A percentile compares a stretch with the other conserved stretches of the same genome.
Evolutionary conservation across 2,888 invertebrate species (phyloP).

Genomic region (Drosophila meridionalis): DNA sequence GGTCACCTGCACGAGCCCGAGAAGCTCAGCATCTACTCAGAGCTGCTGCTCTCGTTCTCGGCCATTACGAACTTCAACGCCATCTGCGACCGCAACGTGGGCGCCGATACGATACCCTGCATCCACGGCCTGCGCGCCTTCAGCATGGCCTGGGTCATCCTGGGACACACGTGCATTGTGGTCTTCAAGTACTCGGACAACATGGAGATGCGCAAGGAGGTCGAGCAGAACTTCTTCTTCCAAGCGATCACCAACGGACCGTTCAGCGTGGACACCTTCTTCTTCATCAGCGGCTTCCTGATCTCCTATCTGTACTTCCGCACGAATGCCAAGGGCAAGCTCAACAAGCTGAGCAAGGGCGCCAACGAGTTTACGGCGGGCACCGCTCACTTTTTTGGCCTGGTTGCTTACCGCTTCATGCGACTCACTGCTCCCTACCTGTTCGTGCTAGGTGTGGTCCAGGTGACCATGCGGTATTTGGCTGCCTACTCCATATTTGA

Average conservation of each 20-base stretch:
- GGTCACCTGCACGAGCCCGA: constrained; percentile 86
- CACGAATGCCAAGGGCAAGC: constrained; percentile 90
- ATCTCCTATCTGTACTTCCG: constrained; percentile 95
- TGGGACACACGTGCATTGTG: constrained; percentile 91
- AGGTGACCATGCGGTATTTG: constrained; percentile 95
- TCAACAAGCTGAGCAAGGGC: constrained; percentile 89
- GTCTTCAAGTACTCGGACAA: constrained; percentile 94
- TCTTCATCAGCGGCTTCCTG: constrained; percentile 93
- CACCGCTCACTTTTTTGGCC: constrained; percentile 90
- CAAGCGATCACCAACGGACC: constrained; percentile 92
- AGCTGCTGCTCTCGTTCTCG: constrained; percentile 92
- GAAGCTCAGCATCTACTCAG: constrained; percentile 85
- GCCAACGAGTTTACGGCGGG: constrained; percentile 88
- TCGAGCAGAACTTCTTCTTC: constrained; percentile 92
- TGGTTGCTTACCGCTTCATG: constrained; percentile 91
- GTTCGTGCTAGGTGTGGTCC: constrained; percentile 92
- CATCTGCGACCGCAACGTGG: constrained; percentile 91
- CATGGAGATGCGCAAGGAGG: constrained; percentile 89
- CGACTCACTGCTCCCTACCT: constrained; percentile 93
- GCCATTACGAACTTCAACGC: constrained; percentile 91
- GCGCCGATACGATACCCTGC: constrained; percentile 92
- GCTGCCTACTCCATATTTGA: constrained; percentile 93
- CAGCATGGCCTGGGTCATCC: constrained; percentile 90
- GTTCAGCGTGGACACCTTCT: constrained; percentile 93
- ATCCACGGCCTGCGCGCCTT: constrained; percentile 89